Evolutionary conservation across 1,140 invertebrate genomes (phyloP).

Genomic region (Pogonomyrmex californicus): DNA sequence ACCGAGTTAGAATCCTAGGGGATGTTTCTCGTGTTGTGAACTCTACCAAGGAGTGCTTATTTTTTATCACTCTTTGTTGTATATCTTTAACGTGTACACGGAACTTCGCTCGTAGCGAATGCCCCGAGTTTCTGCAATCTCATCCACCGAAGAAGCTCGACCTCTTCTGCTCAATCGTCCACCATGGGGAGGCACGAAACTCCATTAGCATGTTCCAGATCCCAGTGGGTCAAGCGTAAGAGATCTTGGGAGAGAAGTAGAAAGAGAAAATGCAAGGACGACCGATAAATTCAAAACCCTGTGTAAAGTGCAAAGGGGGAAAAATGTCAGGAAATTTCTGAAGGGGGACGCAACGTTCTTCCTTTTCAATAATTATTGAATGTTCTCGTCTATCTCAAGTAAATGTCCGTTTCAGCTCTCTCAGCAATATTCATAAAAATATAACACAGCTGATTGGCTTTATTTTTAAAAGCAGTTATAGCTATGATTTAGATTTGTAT

Average conservation of each 20-base stretch:
- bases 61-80: conserved; percentile 57
- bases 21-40: conserved; percentile 42
- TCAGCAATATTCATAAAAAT: not conserved
- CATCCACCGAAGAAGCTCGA: conserved; percentile 48
- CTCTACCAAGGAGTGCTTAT: conserved; percentile 47
- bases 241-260: not conserved
- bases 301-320: not conserved
- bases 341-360: conserved; percentile 17
- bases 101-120: conserved; percentile 49
- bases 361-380: not conserved
- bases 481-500: not conserved
- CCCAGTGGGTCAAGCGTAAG: conserved; percentile 24
- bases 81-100: conserved; percentile 57
- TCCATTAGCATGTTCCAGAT: conserved; percentile 61
- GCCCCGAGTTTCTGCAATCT: conserved; percentile 39
- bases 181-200: conserved; percentile 39
- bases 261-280: not conserved
- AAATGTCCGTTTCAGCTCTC: not conserved
- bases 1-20: conserved; percentile 50
- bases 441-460: not conserved
- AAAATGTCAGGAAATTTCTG: conserved; percentile 29
- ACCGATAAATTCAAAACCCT: conserved; percentile 52
- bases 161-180: conserved; percentile 44
- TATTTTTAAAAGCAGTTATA: not conserved
- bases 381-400: not conserved